These are phyloP conservation scores for Samia ricini DNA, from an alignment of 1,140 invertebrate genomes.

Conservation along the genomic window DNA sequence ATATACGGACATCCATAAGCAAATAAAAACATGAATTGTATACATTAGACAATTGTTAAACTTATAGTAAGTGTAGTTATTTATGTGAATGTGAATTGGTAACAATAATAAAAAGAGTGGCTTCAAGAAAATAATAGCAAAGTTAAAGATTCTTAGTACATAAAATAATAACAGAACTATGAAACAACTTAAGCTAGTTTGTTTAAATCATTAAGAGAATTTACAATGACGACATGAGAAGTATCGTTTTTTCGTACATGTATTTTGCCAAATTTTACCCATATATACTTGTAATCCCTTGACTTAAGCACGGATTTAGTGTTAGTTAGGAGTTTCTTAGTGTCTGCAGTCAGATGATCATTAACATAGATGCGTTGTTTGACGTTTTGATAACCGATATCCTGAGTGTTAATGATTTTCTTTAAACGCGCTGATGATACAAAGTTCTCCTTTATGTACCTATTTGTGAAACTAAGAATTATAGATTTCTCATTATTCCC, in stretches of 20 bases:
- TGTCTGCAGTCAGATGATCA: conserved; percentile 13
- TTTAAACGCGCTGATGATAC: conserved; percentile 14
- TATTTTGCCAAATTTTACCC: conserved; percentile 18
- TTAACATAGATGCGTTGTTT: conserved; percentile 7
- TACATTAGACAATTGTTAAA: no score
- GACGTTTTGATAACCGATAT: conserved; percentile 9
- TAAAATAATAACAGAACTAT: background rate
- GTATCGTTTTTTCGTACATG: conserved; percentile 16
- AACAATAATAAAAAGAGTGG: no score
- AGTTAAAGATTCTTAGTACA: no score
- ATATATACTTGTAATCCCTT: conserved; percentile 10
- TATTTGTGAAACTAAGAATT: conserved; percentile 18
- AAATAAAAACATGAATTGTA: no score
- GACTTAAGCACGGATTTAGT: background rate
- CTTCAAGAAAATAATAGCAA: no score
- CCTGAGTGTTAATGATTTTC: conserved; percentile 8
- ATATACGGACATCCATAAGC: no score
- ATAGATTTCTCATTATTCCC: conserved; percentile 18
- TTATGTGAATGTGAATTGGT: no score
- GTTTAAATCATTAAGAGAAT: conserved; percentile 13
- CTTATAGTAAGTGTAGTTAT: no score
- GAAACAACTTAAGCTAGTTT: conserved; percentile 6
- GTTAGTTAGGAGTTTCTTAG: conserved; percentile 12
- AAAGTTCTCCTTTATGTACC: conserved; percentile 23
- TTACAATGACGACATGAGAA: conserved; percentile 9